phyloP scores from a whole-genome alignment of 2,888 invertebrate genomes.

The Dryadula phaetusa region DNA sequence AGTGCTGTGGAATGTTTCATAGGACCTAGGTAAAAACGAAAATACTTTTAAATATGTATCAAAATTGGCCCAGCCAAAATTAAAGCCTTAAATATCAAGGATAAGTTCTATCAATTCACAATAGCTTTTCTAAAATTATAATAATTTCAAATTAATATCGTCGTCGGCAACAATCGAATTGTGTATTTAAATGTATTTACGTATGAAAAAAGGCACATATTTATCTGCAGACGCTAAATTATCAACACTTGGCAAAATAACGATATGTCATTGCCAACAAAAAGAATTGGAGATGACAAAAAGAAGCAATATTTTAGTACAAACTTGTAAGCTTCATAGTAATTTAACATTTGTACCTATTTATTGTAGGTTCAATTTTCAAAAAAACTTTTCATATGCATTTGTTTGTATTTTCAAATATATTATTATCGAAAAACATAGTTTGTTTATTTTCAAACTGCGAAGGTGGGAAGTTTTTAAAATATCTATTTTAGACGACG shows the following conservation, averaged over 20 bases:
- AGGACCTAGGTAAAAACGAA: too few relatives aligned
- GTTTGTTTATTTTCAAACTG: neutral
- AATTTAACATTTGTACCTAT: neutral
- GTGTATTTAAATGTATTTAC: neutral
- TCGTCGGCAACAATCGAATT: neutral
- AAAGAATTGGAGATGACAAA: conserved; percentile 29
- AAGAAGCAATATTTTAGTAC: conserved; percentile 20
- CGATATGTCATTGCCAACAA: conserved; percentile 32
- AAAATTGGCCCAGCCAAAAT: too few relatives aligned
- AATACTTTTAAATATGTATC: too few relatives aligned
- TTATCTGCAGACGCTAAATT: neutral
- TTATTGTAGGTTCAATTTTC: neutral
- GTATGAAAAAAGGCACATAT: neutral
- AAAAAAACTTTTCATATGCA: neutral
- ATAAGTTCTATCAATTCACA: too few relatives aligned
- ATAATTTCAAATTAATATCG: neutral
- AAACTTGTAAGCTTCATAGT: neutral
- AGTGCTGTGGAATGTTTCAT: too few relatives aligned
- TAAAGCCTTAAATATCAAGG: too few relatives aligned
- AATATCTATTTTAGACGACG: neutral
- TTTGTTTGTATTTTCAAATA: neutral
- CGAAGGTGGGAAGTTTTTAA: neutral
- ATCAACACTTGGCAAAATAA: conserved; percentile 29
- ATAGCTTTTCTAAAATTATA: neutral
- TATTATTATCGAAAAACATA: neutral